Base-by-base conservation (phyloP, 1,140 invertebrate species). In the Bombus consobrinus region DNA sequence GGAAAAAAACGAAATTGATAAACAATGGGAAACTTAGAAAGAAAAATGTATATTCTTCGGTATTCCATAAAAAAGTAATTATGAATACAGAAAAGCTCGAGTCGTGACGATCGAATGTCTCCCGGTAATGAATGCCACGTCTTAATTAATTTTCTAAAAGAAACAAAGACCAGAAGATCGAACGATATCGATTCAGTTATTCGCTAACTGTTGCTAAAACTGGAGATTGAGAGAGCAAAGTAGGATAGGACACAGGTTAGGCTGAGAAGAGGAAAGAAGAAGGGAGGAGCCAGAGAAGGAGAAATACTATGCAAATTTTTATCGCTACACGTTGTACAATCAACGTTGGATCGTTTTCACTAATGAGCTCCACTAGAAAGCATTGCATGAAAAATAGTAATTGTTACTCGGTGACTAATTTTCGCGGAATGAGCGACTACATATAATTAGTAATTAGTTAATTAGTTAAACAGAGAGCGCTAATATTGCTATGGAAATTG, bases 281-380 rank as follows among this genome's bases (percentile, higher is more conserved):
- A 47, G 0, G 28, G 32, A 6, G 39, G 1, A 15, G 53, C 18
- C 18, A 53, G 18, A 37, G 13, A 34, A 32, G 5, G n/a, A 25
- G 8, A 18, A 47, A 18, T 9, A 28, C 68, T 72, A 72, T 81
- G 79, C 3, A 81, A 72, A 81, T 81, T 81, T 57, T 41, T 72
- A 73, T 81, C 12, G 68, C 69, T 57, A 39, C 47, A 22, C 12
- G 41, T 73, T 43, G 47, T 6, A 39, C 34, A 18, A n/a, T 59
- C 34, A 81, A 72, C 69, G 15, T 53, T 18, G 47, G 41, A 72
- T n/a, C 25, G 34, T 47, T 43, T 43, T 28, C n/a, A 28, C 32
- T n/a, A 37, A 64, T 43, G 22, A 25, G 15, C 71, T 43, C 72
- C 22, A 18, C 32, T 34, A 37, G 69, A 72, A 59, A 43, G 22